These are phyloP conservation scores for Habroteleia sp. DNA, from an alignment of 2,888 invertebrate species.

Conservation along the genomic window DNA sequence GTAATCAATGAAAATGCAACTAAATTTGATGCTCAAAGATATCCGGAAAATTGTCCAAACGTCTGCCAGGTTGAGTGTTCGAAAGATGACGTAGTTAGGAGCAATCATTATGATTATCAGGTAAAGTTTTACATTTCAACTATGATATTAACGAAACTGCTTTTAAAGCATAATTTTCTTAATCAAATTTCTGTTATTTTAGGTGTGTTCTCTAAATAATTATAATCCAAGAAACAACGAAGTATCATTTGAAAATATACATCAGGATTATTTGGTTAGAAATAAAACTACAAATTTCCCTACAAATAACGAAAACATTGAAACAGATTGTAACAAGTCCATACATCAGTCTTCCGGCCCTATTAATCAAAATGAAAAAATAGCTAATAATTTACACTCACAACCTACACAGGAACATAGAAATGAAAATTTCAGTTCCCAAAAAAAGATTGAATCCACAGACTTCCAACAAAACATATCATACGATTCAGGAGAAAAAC, in stretches of 20 bases:
- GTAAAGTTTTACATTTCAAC: too few relatives aligned
- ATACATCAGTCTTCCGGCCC: constrained; percentile 47
- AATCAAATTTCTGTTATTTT: too few relatives aligned
- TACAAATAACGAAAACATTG: constrained; percentile 27
- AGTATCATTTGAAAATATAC: constrained; percentile 58
- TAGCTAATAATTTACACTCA: constrained; percentile 27
- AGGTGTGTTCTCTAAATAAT: constrained; percentile 65
- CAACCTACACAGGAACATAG: constrained; percentile 41
- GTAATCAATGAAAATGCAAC: constrained; percentile 57
- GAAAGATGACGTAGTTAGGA: constrained; percentile 48
- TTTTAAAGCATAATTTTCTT: too few relatives aligned
- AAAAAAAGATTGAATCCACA: constrained; percentile 64
- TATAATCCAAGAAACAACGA: constrained; percentile 63
- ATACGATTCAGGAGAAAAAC: constrained; percentile 49
- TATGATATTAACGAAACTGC: too few relatives aligned
- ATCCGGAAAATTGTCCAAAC: constrained; percentile 37
- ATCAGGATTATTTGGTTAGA: constrained; percentile 49
- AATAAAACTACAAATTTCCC: constrained; percentile 50
- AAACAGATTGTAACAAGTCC: constrained; percentile 29
- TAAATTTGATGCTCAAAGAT: constrained; percentile 55
- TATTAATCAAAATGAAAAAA: constrained; percentile 59
- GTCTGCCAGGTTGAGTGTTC: constrained; percentile 44
- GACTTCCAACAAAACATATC: constrained; percentile 55
- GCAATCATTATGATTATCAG: constrained; percentile 64
- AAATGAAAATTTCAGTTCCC: constrained; percentile 60